These are phyloP conservation scores for Leucophora obtusa DNA, from an alignment of 2,888 invertebrate genomes.

Conservation along the genomic window DNA sequence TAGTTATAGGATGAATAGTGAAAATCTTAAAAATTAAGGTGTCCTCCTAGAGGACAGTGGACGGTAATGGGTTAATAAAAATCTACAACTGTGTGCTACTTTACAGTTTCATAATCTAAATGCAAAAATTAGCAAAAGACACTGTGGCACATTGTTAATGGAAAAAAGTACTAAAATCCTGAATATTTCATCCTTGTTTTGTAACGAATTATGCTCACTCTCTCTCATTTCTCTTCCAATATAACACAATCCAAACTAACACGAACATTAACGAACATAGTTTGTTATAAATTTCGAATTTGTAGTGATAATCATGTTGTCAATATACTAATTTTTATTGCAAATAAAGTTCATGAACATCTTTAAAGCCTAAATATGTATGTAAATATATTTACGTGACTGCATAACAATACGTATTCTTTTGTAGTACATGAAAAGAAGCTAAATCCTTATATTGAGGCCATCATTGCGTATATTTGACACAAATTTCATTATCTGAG, in stretches of 20 bases:
- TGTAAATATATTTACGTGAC: background rate
- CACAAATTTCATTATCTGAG: constrained; percentile 28
- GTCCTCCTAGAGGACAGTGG: too few relatives aligned
- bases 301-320: constrained; percentile 26
- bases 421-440: background rate
- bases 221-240: background rate
- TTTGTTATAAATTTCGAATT: background rate
- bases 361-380: constrained; percentile 3
- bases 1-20: too few relatives aligned
- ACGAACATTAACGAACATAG: background rate
- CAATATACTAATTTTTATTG: constrained; percentile 15
- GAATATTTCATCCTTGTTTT: too few relatives aligned
- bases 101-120: too few relatives aligned
- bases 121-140: too few relatives aligned
- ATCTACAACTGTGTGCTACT: too few relatives aligned
- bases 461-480: constrained; percentile 50
- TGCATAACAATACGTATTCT: background rate
- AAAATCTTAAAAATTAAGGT: too few relatives aligned
- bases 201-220: background rate
- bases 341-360: constrained; percentile 58
- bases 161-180: too few relatives aligned
- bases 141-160: too few relatives aligned
- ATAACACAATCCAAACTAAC: too few relatives aligned
- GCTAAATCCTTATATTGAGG: constrained; percentile 32
- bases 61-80: too few relatives aligned